Evolutionary conservation across 2,797 vertebrate species (phyloP).

Genomic region (Holocentrus rufus): DNA sequence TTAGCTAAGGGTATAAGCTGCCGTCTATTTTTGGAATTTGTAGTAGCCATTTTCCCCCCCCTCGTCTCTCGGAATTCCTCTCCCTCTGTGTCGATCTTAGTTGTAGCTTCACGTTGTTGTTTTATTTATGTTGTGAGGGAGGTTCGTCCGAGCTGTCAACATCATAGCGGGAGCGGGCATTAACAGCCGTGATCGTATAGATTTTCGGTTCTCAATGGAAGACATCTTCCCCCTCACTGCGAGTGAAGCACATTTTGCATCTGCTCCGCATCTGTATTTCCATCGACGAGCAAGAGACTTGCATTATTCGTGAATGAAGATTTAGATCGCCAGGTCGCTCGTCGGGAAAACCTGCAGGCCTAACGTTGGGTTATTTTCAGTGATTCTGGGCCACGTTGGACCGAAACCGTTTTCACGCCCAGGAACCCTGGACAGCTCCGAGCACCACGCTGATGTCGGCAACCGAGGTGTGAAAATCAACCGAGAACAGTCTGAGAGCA

Average conservation of each 20-base stretch:
- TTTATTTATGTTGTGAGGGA: not conserved
- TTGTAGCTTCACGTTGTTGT: not conserved
- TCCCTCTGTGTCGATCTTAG: constrained; percentile 30
- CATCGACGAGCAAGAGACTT: constrained; percentile 44
- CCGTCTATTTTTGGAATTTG: constrained; percentile 71
- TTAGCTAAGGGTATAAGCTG: constrained; percentile 56
- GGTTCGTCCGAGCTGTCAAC: constrained; percentile 8
- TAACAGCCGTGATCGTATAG: constrained; percentile 31
- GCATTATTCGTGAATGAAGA: constrained; percentile 40
- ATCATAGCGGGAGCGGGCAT: not conserved
- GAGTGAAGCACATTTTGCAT: constrained; percentile 48
- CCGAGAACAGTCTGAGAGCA: not conserved
- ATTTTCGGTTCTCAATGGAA: constrained; percentile 72
- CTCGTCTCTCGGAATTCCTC: not conserved
- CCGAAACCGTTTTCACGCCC: constrained; percentile 43
- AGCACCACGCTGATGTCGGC: not conserved
- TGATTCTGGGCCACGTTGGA: not conserved
- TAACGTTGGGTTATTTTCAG: constrained; percentile 1
- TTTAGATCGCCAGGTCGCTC: constrained; percentile 8
- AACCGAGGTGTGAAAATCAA: constrained; percentile 31
- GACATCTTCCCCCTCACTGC: constrained; percentile 61
- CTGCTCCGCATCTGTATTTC: constrained; percentile 36
- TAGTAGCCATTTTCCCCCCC: constrained; percentile 62
- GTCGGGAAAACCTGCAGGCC: constrained; percentile 24
- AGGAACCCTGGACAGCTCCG: constrained; percentile 60